Evolutionary conservation across 2,113 vertebrate species (phyloP).

Genomic region (Nibea coibor): DNA sequence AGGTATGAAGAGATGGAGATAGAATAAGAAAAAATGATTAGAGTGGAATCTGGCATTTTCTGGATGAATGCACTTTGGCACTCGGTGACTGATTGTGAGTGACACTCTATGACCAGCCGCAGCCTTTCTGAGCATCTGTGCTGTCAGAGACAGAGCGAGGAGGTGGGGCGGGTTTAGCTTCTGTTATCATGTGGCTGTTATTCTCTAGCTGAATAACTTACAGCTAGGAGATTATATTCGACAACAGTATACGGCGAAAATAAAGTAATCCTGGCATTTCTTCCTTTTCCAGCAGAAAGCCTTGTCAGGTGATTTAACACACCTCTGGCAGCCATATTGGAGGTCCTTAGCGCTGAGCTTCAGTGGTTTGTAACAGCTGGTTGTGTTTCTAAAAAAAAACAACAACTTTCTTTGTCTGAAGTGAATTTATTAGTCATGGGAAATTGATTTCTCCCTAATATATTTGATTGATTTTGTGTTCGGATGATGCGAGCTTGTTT

Average conservation of each 20-base stretch:
- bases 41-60: constrained; percentile 79
- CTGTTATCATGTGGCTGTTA: constrained; percentile 68
- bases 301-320: constrained; percentile 61
- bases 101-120: constrained; percentile 75
- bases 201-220: constrained; percentile 71
- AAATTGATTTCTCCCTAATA: constrained; percentile 30
- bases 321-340: constrained; percentile 47
- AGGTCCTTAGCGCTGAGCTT: constrained; percentile 19
- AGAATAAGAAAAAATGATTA: constrained; percentile 78
- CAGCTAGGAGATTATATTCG: constrained; percentile 67
- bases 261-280: constrained; percentile 66
- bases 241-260: constrained; percentile 58
- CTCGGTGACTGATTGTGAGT: constrained; percentile 77
- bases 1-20: constrained; percentile 69
- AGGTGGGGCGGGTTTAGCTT: constrained; percentile 30
- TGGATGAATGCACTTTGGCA: constrained; percentile 80
- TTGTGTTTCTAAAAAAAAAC: constrained; percentile 36
- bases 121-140: constrained; percentile 73
- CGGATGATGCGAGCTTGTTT: constrained; percentile 20
- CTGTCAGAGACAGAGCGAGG: constrained; percentile 55
- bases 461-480: constrained; percentile 48
- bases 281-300: constrained; percentile 38
- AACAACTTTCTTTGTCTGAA: constrained; percentile 22
- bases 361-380: constrained; percentile 30
- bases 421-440: constrained; percentile 33